Conservation (phyloP, 1,140 invertebrate genomes). For the Prorops nasuta region DNA sequence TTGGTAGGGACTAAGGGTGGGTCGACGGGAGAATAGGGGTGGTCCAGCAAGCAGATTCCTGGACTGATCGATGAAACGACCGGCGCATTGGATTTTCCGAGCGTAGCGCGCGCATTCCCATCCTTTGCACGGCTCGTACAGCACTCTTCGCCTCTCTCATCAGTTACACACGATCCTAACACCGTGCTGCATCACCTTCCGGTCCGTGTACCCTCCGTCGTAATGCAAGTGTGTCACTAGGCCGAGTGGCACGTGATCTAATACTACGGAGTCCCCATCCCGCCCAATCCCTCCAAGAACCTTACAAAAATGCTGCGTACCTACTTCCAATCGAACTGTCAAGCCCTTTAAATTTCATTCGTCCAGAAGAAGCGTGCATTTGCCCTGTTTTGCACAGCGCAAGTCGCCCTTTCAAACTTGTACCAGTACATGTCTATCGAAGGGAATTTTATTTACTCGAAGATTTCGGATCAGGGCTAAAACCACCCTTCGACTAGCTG, state of each 20-base stretch:
- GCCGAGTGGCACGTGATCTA: constrained; percentile 47
- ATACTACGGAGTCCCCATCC: no score
- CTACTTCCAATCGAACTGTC: no score
- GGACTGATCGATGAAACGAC: constrained; percentile 53
- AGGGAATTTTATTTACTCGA: no score
- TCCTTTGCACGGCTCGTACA: constrained; percentile 26
- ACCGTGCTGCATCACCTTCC: constrained; percentile 23
- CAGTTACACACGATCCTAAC: constrained; percentile 37
- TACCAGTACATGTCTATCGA: no score
- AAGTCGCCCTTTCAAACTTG: no score
- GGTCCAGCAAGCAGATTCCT: constrained; percentile 54
- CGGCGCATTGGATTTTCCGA: constrained; percentile 51
- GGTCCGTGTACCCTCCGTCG: constrained; percentile 12
- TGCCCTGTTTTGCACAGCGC: no score
- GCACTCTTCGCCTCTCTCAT: constrained; percentile 37
- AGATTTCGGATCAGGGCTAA: no score
- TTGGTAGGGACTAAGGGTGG: constrained; percentile 26
- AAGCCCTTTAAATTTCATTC: no score
- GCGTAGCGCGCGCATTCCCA: constrained; percentile 42
- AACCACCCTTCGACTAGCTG: no score
- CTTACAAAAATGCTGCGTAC: no score
- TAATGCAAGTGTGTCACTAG: constrained; percentile 50
- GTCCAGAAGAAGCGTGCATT: no score
- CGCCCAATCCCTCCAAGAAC: no score
- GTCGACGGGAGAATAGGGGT: constrained; percentile 31